Conservation (phyloP, 2,888 invertebrate species). For the Rutpela maculata region DNA sequence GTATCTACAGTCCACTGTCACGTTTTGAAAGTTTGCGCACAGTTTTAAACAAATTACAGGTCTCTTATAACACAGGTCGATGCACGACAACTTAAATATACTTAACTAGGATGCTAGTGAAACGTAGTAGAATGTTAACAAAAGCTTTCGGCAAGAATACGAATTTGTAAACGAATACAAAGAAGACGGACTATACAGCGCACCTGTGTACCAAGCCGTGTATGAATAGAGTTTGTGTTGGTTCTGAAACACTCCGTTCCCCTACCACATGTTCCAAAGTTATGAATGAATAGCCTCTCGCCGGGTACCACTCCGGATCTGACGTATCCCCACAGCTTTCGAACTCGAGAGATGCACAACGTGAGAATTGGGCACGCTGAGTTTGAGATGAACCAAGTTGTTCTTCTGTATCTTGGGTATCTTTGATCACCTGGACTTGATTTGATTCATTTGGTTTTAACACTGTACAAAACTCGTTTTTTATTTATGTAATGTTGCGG, state of each 20-base stretch:
- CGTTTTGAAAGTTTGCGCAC: slow-evolving; percentile 21
- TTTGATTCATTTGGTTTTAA: slow-evolving; percentile 16
- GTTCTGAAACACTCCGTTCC: slow-evolving; percentile 62
- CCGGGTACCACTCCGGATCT: slow-evolving; percentile 65
- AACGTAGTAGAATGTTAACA: slow-evolving; percentile 38
- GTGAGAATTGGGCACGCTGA: slow-evolving; percentile 33
- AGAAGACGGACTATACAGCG: slow-evolving; percentile 48
- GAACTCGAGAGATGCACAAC: slow-evolving; percentile 21
- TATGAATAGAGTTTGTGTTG: slow-evolving; percentile 55
- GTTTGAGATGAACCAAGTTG: slow-evolving; percentile 20
- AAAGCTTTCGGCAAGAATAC: slow-evolving; percentile 36
- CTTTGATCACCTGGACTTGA: slow-evolving; percentile 18
- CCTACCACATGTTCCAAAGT: slow-evolving; percentile 67
- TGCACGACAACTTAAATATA: slow-evolving; percentile 11
- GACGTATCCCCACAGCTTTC: slow-evolving; percentile 51
- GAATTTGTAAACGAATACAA: slow-evolving; percentile 44
- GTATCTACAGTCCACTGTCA: slow-evolving; percentile 27
- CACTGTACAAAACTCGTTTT: slow-evolving; percentile 32
- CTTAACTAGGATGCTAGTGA: slow-evolving; percentile 11
- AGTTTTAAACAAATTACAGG: neutral
- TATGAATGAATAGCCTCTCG: slow-evolving; percentile 76
- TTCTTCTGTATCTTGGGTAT: slow-evolving; percentile 6
- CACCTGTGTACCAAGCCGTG: slow-evolving; percentile 54
- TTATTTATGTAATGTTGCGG: slow-evolving; percentile 28
- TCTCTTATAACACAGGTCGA: slow-evolving; percentile 22